Base-by-base conservation (phyloP, 2,888 invertebrate species). In the Apomyelois bistriatella region DNA sequence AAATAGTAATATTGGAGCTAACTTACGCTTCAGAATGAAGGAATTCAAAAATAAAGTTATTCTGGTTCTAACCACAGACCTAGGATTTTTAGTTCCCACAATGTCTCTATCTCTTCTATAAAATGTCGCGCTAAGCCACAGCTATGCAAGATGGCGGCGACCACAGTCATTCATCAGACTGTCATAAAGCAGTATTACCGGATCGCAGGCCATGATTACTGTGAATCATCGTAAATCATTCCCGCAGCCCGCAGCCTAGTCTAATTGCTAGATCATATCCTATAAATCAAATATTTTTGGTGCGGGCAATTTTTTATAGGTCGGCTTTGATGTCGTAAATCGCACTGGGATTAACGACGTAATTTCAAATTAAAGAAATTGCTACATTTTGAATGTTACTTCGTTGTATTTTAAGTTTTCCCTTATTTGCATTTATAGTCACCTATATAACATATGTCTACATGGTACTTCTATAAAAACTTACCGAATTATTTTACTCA, bases 201-300 rank as follows among this genome's bases (percentile, higher is more conserved):
- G 82, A 85, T 83, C 85, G 76, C 79, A 76, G 72, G 63, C 22
- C 43, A 43, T 42, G 85, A 86, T 87, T 81, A 82, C 81, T 73
- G 63, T 70, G 80, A 86, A 89, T 87, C 82, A 85, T 73, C 82
- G 79, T 90, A 90, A 89, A 89, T 90, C 90, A 87, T 68, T 72
- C 86, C 84, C 82, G 78, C 83, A 82, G 74, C 85, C 85, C 85
- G 86, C 87, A 86, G 78, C 72, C 74, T 69, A 64, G 62, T 74
- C 77, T 88, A 88, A 90, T 89, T 89, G 85, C 78, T 80, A 81
- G 79, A 83, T 82, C 73, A 74, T 70, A 71, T 65, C 58, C 66
- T 46, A 83, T 90, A 88, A 88, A 90, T 89, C 87, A 86, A 83
- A 86, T 70, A 79, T 82, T 84, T 80, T 65, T 77, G 76, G 79